Conservation (phyloP, 1,140 invertebrate species). For the Drosophila littoralis region DNA sequence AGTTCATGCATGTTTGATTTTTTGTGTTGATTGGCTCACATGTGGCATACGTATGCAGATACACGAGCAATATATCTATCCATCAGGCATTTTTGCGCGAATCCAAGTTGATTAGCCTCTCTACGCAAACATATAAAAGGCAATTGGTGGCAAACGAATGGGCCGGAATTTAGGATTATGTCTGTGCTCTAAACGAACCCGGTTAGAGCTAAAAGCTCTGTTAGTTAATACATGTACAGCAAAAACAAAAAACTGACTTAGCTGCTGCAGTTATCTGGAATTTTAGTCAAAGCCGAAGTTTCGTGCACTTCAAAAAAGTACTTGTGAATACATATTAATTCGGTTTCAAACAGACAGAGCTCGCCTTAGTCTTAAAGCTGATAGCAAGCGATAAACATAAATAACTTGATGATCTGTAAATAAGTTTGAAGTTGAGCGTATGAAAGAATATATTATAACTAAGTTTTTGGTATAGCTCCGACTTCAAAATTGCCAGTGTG, state of each 20-base stretch:
- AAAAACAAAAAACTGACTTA: conserved; percentile 6
- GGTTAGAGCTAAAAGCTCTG: background rate
- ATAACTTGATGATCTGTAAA: too few species aligned
- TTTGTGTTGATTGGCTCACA: conserved; percentile 60
- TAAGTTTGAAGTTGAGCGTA: too few species aligned
- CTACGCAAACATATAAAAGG: background rate
- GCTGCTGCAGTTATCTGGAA: background rate
- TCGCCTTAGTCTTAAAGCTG: too few species aligned
- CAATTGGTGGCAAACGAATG: background rate
- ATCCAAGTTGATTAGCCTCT: conserved; percentile 50
- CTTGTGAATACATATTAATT: too few species aligned
- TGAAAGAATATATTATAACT: too few species aligned
- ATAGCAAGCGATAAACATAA: too few species aligned
- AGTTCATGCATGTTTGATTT: conserved; percentile 63
- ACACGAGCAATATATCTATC: conserved; percentile 22
- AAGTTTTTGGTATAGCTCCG: too few species aligned
- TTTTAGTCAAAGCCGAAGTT: background rate
- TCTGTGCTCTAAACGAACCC: background rate
- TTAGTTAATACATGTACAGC: background rate
- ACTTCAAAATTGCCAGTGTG: too few species aligned
- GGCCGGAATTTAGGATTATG: background rate
- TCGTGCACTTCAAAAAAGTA: background rate
- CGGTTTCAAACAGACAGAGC: too few species aligned
- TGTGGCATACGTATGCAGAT: conserved; percentile 24
- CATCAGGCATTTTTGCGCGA: conserved; percentile 38